phyloP scores from a whole-genome alignment of 2,113 vertebrate genomes.

The Dipodomys ordii region DNA sequence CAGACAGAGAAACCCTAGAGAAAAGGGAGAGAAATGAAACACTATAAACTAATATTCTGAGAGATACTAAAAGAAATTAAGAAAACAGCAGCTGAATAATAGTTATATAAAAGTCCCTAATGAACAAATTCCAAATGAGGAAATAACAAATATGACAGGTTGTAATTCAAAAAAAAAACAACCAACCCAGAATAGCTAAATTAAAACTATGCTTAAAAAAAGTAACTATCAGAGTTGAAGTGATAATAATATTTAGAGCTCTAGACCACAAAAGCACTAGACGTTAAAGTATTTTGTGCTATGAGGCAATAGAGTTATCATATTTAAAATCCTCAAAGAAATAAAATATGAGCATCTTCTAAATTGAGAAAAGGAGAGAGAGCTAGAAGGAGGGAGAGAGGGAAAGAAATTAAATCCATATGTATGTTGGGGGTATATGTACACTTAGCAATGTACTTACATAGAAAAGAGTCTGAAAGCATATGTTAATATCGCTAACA shows the following conservation, averaged over 20 bases:
- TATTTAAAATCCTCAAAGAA: too few relatives aligned
- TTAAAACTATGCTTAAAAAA: background rate
- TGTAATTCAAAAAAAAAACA: background rate
- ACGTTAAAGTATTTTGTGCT: too few relatives aligned
- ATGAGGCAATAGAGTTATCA: too few relatives aligned
- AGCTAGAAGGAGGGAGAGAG: too few relatives aligned
- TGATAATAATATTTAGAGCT: background rate
- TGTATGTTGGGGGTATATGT: background rate
- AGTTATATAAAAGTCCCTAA: background rate
- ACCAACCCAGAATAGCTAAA: background rate
- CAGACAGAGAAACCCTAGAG: background rate
- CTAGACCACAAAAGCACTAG: background rate
- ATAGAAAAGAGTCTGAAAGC: background rate
- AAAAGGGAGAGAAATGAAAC: background rate
- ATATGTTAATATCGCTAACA: background rate
- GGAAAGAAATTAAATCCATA: background rate
- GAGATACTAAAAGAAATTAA: constrained; percentile 3
- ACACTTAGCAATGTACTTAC: background rate
- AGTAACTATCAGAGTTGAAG: background rate
- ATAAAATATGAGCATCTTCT: too few relatives aligned
- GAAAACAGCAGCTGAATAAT: background rate
- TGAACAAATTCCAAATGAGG: background rate
- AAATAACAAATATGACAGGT: background rate
- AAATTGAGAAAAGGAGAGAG: background rate
- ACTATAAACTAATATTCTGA: background rate